These are phyloP conservation scores for Takifugu flavidus DNA, from an alignment of 2,113 vertebrate genomes.

Conservation along the genomic window DNA sequence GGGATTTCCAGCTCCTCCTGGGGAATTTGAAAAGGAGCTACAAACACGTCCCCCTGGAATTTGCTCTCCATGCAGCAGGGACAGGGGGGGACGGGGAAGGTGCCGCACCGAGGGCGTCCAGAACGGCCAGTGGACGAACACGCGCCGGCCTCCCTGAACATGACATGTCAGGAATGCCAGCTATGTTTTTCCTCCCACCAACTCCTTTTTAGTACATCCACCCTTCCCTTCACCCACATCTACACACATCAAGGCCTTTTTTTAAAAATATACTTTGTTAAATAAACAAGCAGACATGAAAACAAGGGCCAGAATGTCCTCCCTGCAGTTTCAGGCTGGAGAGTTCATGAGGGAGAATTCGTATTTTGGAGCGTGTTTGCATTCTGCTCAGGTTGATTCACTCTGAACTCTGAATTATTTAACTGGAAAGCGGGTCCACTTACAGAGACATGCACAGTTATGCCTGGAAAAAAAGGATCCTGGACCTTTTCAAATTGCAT, in stretches of 20 bases:
- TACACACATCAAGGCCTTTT: background rate
- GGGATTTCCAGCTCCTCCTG: background rate
- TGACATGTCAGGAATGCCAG: constrained; percentile 47
- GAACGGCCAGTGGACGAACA: background rate
- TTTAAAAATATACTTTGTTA: background rate
- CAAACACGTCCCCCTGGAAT: background rate
- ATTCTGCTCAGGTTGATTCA: too few relatives aligned
- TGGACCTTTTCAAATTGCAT: too few relatives aligned
- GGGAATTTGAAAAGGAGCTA: background rate
- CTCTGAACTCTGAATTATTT: too few relatives aligned
- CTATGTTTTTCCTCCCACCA: constrained; percentile 42
- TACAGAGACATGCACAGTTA: background rate
- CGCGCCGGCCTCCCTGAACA: constrained; percentile 6
- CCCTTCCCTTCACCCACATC: constrained; percentile 4
- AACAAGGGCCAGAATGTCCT: too few relatives aligned
- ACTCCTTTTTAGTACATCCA: constrained; percentile 21
- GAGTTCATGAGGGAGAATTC: too few relatives aligned
- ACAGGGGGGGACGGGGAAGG: background rate
- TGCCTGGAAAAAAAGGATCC: background rate
- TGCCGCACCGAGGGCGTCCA: background rate
- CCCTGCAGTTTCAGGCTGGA: too few relatives aligned
- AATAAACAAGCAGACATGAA: background rate
- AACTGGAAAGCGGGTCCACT: background rate
- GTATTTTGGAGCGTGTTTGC: too few relatives aligned
- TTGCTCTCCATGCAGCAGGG: background rate